A percentile compares a stretch with the other conserved stretches of the same genome.
Evolutionary conservation across 2,797 vertebrate species (phyloP).

Genomic region (Epinephelus malabaricus): DNA sequence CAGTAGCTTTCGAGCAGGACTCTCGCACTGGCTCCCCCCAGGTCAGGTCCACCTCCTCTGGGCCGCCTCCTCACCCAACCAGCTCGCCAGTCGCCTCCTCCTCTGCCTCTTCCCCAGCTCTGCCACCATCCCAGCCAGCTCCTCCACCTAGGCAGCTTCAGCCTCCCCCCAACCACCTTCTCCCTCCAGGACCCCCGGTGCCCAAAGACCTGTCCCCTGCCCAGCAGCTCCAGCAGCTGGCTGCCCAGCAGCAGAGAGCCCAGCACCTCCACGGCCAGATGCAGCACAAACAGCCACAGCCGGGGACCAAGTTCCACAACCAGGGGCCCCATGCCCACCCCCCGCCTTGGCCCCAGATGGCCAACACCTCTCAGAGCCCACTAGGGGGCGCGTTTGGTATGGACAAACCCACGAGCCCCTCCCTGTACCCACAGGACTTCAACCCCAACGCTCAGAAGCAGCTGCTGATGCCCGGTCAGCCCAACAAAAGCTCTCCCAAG

Average conservation of each 20-base stretch:
- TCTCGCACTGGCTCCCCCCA: slow-evolving; percentile 90
- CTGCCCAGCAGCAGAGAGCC: slow-evolving; percentile 93
- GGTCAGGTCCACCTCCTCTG: slow-evolving; percentile 88
- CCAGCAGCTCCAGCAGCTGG: slow-evolving; percentile 97
- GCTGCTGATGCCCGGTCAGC: slow-evolving; percentile 87
- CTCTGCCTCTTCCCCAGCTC: slow-evolving; percentile 87
- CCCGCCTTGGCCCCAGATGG: slow-evolving; percentile 87
- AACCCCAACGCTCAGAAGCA: slow-evolving; percentile 91
- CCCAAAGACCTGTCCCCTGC: slow-evolving; percentile 95
- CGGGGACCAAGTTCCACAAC: slow-evolving; percentile 78
- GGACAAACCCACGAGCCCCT: slow-evolving; percentile 93
- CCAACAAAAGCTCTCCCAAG: slow-evolving; percentile 92
- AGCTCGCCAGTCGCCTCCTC: slow-evolving; percentile 87
- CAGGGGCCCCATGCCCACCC: slow-evolving; percentile 85
- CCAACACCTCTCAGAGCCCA: slow-evolving; percentile 89
- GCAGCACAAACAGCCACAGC: slow-evolving; percentile 80
- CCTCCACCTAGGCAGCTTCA: slow-evolving; percentile 87
- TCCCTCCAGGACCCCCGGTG: slow-evolving; percentile 85
- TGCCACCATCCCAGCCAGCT: slow-evolving; percentile 78
- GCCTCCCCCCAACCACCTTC: slow-evolving; percentile 80
- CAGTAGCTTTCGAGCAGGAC: slow-evolving; percentile 92
- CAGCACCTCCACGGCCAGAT: slow-evolving; percentile 92
- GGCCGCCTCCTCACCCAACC: slow-evolving; percentile 88
- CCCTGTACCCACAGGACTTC: slow-evolving; percentile 92
- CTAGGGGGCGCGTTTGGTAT: slow-evolving; percentile 88